Evolutionary conservation across 1,140 invertebrate genomes (phyloP), one percentile per base, ranked within the genome.

Genomic region (Amyelois transitella): DNA sequence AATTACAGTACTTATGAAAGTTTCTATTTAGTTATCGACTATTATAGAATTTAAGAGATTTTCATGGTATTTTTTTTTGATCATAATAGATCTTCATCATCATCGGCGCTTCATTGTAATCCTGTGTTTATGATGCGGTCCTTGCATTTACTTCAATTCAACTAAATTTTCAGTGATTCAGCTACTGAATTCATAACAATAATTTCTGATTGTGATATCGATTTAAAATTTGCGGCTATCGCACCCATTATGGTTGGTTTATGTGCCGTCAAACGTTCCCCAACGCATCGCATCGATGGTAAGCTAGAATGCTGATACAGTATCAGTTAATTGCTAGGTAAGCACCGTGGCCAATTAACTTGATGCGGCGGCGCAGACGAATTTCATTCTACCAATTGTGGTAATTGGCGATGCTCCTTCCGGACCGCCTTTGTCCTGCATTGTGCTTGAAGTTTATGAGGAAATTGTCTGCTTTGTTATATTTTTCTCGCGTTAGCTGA

Each of bases 331-430:
- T 78, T 75, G 77, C 75, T 81, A 86, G 72, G 83, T 85, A 81
- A 77, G 71, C 74, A 79, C 78, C 81, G 81, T 87, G 79, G 81
- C 81, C 81, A 87, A 86, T 85, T 85, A 87, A 73, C 65, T 63
- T 60, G 64, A 58, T 60, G 51, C 54, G 73, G 69, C 64, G 58
- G 74, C 62, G 68, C 65, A 82, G 79, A 83, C 76, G 72, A 79
- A 87, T 81, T 82, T 85, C 80, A 85, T 87, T 87, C 76, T 68
- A 81, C 75, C 82, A 87, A 86, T 87, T 86, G 82, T 71, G 51
- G 77, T 87, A 87, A 87, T 87, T 87, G 81, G 65, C 67, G 60
- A 55, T 58, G 66, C 71, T 71, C 64, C 77, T 86, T 87, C 84
- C 84, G 84, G 77, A 82, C 55, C 69, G 59, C 69, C 73, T 74